Percentiles rank a stretch among this genome's conserved stretches.
Conservation (phyloP, 2,797 vertebrate genomes). For the Cynopterus sphinx region DNA sequence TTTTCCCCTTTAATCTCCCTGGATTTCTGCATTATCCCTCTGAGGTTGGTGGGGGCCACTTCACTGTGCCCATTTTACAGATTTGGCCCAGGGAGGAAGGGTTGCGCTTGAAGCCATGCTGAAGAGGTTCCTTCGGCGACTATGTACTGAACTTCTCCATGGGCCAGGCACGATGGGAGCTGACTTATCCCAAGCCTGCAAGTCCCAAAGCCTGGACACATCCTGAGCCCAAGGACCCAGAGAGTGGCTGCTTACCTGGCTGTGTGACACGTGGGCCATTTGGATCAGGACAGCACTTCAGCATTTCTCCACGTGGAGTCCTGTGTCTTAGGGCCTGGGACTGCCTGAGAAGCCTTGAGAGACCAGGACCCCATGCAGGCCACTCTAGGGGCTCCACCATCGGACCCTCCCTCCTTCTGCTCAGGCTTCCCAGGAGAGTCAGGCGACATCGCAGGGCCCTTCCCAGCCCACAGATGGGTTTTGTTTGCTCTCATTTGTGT, state of each 20-base stretch:
- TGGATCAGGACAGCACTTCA: background rate
- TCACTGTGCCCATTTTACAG: background rate
- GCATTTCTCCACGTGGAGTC: background rate
- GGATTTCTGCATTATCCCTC: no score
- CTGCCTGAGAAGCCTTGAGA: background rate
- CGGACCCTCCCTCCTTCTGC: accelerated
- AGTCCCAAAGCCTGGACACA: background rate
- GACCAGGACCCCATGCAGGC: accelerated
- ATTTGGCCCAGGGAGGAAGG: background rate
- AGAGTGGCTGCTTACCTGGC: background rate
- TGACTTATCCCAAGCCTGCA: background rate
- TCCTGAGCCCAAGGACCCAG: background rate
- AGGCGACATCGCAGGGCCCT: background rate
- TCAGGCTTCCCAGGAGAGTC: accelerated
- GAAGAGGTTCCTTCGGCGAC: background rate
- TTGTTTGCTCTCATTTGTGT: background rate
- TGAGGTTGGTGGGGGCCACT: background rate
- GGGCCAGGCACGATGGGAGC: background rate
- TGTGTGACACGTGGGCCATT: background rate
- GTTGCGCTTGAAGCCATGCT: background rate
- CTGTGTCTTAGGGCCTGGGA: background rate
- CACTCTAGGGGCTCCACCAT: background rate
- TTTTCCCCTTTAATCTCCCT: background rate
- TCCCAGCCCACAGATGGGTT: background rate
- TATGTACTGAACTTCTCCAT: accelerated